Evolutionary conservation across 2,888 invertebrate genomes (phyloP).

Genomic region (Silvanus unidentatus): DNA sequence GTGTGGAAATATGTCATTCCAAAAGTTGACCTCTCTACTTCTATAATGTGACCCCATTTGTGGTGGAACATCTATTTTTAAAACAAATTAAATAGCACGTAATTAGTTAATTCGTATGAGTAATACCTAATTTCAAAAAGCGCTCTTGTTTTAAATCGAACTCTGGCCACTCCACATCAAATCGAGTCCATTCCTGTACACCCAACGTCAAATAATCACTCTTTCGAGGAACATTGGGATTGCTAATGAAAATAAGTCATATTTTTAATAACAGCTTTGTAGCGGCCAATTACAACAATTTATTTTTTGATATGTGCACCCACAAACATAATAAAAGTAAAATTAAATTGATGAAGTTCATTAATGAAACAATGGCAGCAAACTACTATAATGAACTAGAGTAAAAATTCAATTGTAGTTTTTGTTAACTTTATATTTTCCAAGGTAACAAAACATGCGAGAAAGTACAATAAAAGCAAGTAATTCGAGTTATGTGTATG

Average conservation of each 20-base stretch:
- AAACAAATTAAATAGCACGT: too few relatives aligned
- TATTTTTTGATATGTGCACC: too few relatives aligned
- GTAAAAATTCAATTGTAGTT: too few relatives aligned
- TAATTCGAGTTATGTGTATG: too few relatives aligned
- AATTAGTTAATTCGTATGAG: neutral
- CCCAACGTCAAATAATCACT: slow-evolving; percentile 59
- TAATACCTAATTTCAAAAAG: slow-evolving; percentile 71
- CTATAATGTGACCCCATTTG: slow-evolving; percentile 69
- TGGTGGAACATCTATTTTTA: slow-evolving; percentile 67
- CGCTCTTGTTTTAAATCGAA: slow-evolving; percentile 69
- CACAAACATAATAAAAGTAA: too few relatives aligned
- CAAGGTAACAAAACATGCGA: too few relatives aligned
- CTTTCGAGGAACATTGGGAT: slow-evolving; percentile 69
- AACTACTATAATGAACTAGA: too few relatives aligned
- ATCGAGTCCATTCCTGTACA: slow-evolving; percentile 59
- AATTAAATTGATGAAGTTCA: too few relatives aligned
- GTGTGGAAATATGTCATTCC: slow-evolving; percentile 75
- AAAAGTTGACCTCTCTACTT: slow-evolving; percentile 70
- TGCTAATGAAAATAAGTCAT: slow-evolving; percentile 48
- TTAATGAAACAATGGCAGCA: too few relatives aligned
- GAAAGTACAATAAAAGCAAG: too few relatives aligned
- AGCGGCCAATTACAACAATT: too few relatives aligned
- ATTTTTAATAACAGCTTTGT: slow-evolving; percentile 20
- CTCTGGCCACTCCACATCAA: slow-evolving; percentile 76
- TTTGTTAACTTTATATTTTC: too few relatives aligned